A percentile compares a stretch with the other conserved stretches of the same genome.
Conservation (phyloP, 2,888 invertebrate species). For the Stenchaetothrips biformis region DNA sequence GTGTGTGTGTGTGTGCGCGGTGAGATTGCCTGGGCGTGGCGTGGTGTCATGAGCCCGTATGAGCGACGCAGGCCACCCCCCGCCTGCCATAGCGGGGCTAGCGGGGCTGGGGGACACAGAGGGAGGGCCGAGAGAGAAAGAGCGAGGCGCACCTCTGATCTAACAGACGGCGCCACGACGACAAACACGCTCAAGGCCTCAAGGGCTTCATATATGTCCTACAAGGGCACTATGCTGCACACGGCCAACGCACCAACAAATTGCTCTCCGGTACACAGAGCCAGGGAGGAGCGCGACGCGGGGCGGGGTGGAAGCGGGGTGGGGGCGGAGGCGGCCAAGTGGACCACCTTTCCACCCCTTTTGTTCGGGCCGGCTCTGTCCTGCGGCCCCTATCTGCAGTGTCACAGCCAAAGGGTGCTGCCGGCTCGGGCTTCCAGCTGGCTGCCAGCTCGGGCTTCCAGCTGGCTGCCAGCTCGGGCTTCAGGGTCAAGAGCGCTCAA, state of each 20-base stretch:
- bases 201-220: background rate
- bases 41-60: background rate
- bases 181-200: conserved; percentile 1
- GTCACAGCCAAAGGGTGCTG: too few relatives aligned
- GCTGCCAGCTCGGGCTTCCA: too few relatives aligned
- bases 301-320: background rate
- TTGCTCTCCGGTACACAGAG: background rate
- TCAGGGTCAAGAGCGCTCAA: too few relatives aligned
- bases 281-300: background rate
- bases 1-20: too few relatives aligned
- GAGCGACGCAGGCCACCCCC: background rate
- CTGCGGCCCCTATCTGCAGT: too few relatives aligned
- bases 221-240: conserved; percentile 4
- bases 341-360: background rate
- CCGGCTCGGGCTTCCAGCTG: too few relatives aligned
- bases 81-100: background rate
- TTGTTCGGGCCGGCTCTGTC: background rate
- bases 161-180: background rate
- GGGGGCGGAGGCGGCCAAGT: background rate
- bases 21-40: too few relatives aligned
- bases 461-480: too few relatives aligned
- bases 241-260: background rate
- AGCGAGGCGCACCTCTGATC: background rate
- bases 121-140: background rate
- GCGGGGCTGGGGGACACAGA: background rate